Conservation (phyloP, 2,113 vertebrate genomes). For the Rhinichthys klamathensis region DNA sequence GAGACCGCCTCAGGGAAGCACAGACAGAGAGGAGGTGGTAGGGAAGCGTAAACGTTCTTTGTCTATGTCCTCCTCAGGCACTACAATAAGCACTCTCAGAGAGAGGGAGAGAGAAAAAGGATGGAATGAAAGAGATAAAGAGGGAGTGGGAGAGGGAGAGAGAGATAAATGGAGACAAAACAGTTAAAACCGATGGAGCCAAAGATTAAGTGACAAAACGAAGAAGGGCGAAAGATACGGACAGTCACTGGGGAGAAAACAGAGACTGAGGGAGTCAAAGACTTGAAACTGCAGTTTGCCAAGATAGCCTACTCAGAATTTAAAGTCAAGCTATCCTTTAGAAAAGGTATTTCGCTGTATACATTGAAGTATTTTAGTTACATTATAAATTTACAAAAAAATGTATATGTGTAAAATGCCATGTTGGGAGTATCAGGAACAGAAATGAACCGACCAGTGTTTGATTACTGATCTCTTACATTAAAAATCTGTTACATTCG, state of each 20-base stretch:
- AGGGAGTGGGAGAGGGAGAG: constrained; percentile 26
- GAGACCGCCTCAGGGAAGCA: constrained; percentile 55
- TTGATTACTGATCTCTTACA: not conserved
- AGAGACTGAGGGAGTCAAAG: constrained; percentile 24
- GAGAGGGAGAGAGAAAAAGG: constrained; percentile 15
- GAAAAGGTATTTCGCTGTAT: not conserved
- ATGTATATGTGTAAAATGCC: too few relatives aligned
- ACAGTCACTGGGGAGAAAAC: constrained; percentile 34
- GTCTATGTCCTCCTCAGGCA: constrained; percentile 57
- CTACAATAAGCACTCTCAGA: constrained; percentile 54
- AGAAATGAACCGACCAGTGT: not conserved
- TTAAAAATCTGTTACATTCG: too few relatives aligned
- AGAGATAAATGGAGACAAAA: constrained; percentile 44
- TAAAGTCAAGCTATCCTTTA: not conserved
- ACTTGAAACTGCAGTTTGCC: constrained; percentile 5
- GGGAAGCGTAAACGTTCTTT: constrained; percentile 60
- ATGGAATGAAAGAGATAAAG: constrained; percentile 29
- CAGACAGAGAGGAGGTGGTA: constrained; percentile 54
- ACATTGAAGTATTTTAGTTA: too few relatives aligned
- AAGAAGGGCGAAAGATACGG: constrained; percentile 29
- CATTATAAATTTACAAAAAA: too few relatives aligned
- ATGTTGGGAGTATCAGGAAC: too few relatives aligned
- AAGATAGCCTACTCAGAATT: not conserved
- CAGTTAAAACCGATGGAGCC: constrained; percentile 44
- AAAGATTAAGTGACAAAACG: constrained; percentile 46